Evolutionary conservation across 2,888 invertebrate genomes (phyloP).

Genomic region (Eupithecia vulgata): DNA sequence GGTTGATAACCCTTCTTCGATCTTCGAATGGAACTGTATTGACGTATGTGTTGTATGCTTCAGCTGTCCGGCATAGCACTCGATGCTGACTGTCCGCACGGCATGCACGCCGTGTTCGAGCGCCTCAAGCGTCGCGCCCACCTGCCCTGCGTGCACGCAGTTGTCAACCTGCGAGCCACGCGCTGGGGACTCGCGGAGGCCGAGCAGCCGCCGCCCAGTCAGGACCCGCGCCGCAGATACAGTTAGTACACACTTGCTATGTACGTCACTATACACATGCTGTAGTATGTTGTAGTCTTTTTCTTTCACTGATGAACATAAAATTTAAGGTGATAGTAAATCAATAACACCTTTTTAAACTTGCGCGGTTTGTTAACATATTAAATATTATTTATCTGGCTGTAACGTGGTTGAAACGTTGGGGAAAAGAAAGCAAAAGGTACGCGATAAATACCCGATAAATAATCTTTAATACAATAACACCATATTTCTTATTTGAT

Average conservation of each 20-base stretch:
- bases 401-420: too few relatives aligned
- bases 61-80: conserved; percentile 80
- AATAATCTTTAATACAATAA: too few relatives aligned
- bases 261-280: background rate
- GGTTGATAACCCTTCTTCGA: background rate
- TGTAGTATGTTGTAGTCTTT: too few relatives aligned
- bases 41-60: conserved; percentile 9
- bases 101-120: conserved; percentile 79
- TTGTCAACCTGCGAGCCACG: conserved; percentile 72
- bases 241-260: conserved; percentile 19
- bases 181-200: conserved; percentile 78
- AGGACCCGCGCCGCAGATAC: conserved; percentile 45
- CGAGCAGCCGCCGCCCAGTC: conserved; percentile 50
- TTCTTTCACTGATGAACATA: too few relatives aligned
- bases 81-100: conserved; percentile 78
- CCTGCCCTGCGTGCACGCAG: conserved; percentile 68
- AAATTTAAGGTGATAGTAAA: too few relatives aligned
- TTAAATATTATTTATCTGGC: too few relatives aligned
- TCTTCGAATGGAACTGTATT: background rate
- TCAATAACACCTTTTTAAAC: too few relatives aligned
- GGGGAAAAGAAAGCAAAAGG: too few relatives aligned
- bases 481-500: too few relatives aligned
- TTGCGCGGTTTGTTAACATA: too few relatives aligned
- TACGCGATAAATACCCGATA: too few relatives aligned
- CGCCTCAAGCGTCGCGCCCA: conserved; percentile 70